Conservation (phyloP, 2,113 vertebrate species). For the Phyllostomus hastatus region DNA sequence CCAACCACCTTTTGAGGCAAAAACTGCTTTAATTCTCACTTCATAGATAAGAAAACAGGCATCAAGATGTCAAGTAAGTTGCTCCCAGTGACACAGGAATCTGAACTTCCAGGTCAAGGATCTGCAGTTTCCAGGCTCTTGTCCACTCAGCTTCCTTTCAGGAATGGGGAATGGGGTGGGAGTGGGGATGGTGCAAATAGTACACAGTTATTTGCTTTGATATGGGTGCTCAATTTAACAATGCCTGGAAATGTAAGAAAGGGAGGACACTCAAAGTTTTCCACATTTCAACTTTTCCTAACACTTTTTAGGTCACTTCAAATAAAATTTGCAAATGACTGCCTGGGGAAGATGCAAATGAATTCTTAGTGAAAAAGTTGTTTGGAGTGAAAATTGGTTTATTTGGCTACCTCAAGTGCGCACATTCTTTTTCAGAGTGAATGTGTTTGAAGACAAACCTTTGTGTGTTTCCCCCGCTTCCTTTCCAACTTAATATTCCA, state of each 20-base stretch:
- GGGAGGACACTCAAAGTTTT: neutral
- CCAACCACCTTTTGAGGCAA: neutral
- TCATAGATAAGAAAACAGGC: neutral
- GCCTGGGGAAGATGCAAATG: constrained; percentile 25
- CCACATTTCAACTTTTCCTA: constrained; percentile 10
- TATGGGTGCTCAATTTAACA: neutral
- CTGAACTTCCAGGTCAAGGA: neutral
- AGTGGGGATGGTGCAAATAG: neutral
- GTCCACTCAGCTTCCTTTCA: neutral
- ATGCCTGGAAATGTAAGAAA: constrained; percentile 2
- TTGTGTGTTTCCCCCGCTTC: neutral
- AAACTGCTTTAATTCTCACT: neutral
- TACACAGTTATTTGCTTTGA: neutral
- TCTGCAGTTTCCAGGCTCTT: neutral
- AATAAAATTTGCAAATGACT: constrained; percentile 36
- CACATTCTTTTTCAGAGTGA: constrained; percentile 16
- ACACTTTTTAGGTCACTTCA: constrained; percentile 34
- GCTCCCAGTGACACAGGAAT: neutral
- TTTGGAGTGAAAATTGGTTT: neutral
- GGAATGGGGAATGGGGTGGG: neutral
- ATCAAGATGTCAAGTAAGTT: neutral
- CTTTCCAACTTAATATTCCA: constrained; percentile 36
- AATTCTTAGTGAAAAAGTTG: constrained; percentile 24
- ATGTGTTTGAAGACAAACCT: constrained; percentile 33
- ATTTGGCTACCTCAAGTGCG: neutral